These are phyloP conservation scores for Triplophysa tibetana DNA, from an alignment of 2,113 vertebrate genomes.

Conservation along the genomic window DNA sequence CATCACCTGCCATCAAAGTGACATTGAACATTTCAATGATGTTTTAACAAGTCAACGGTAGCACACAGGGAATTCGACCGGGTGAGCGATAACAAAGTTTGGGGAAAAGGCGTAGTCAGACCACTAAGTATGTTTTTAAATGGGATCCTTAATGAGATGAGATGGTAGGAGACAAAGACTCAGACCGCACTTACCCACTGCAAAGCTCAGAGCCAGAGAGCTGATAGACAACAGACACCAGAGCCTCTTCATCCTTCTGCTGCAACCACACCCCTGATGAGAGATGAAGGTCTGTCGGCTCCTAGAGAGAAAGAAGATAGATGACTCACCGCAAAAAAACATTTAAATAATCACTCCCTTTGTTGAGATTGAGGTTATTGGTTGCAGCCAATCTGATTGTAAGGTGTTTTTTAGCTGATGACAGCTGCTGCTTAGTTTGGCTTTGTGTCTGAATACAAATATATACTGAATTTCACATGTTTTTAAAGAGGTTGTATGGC, in stretches of 20 bases:
- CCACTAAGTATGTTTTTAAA: slow-evolving; percentile 20
- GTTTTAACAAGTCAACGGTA: slow-evolving; percentile 6
- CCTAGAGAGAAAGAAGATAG: slow-evolving; percentile 10
- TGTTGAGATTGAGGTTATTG: neutral
- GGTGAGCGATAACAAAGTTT: slow-evolving; percentile 5
- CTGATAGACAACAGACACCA: slow-evolving; percentile 58
- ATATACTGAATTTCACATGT: neutral
- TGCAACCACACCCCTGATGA: slow-evolving; percentile 21
- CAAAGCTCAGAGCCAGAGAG: slow-evolving; percentile 55
- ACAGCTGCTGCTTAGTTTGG: neutral
- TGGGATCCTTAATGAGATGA: neutral
- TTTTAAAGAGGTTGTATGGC: too few relatives aligned
- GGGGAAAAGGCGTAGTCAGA: slow-evolving; percentile 8
- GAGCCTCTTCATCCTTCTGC: slow-evolving; percentile 58
- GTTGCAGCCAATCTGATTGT: neutral
- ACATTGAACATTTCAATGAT: slow-evolving; percentile 35
- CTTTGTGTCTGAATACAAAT: neutral
- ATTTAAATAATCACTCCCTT: slow-evolving; percentile 3
- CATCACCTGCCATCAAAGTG: slow-evolving; percentile 28
- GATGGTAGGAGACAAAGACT: slow-evolving; percentile 11
- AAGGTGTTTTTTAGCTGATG: neutral
- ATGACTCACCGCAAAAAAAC: neutral
- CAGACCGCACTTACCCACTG: slow-evolving; percentile 57
- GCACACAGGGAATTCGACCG: neutral
- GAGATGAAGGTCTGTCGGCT: slow-evolving; percentile 7